A percentile compares a stretch with the other conserved stretches of the same genome.
Evolutionary conservation across 2,113 vertebrate species (phyloP).

Genomic region (Stomatorhinus ivindoensis): DNA sequence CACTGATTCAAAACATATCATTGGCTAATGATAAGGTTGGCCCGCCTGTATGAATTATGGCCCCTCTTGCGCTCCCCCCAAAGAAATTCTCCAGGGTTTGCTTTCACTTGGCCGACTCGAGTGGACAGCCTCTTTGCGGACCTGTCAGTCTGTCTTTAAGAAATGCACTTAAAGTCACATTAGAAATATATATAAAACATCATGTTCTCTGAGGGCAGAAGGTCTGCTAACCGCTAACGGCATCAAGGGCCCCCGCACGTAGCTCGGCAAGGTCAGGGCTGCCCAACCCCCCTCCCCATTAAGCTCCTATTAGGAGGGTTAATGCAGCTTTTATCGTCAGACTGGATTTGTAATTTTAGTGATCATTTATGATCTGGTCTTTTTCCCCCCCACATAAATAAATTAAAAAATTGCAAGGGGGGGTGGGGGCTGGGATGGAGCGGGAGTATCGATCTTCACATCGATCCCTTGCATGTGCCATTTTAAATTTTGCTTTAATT

Average conservation of each 20-base stretch:
- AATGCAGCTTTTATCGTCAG: slow-evolving; percentile 55
- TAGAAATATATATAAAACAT: not conserved
- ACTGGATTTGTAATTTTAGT: slow-evolving; percentile 50
- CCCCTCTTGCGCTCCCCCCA: not conserved
- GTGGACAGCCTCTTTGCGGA: not conserved
- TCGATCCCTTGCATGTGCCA: slow-evolving; percentile 49
- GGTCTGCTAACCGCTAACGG: not conserved
- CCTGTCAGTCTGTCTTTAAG: not conserved
- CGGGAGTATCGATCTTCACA: slow-evolving; percentile 53
- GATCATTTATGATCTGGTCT: slow-evolving; percentile 53
- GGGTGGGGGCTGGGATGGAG: slow-evolving; percentile 40
- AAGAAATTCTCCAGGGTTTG: not conserved
- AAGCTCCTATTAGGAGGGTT: slow-evolving; percentile 60
- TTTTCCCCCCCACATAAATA: slow-evolving; percentile 35
- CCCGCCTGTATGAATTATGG: not conserved
- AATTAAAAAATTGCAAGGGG: slow-evolving; percentile 45
- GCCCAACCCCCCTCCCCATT: slow-evolving; percentile 59
- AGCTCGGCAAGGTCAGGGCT: slow-evolving; percentile 20
- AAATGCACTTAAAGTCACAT: not conserved
- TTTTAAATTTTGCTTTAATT: slow-evolving; percentile 70
- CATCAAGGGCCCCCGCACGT: not conserved
- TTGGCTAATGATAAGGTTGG: not conserved
- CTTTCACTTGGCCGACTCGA: not conserved
- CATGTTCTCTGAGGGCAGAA: not conserved
- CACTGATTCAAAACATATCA: not conserved